Evolutionary conservation across 23 tunicate species (phyloP), one percentile per base, ranked within the genome.

Genomic region (Clavelina lepadiformis): DNA sequence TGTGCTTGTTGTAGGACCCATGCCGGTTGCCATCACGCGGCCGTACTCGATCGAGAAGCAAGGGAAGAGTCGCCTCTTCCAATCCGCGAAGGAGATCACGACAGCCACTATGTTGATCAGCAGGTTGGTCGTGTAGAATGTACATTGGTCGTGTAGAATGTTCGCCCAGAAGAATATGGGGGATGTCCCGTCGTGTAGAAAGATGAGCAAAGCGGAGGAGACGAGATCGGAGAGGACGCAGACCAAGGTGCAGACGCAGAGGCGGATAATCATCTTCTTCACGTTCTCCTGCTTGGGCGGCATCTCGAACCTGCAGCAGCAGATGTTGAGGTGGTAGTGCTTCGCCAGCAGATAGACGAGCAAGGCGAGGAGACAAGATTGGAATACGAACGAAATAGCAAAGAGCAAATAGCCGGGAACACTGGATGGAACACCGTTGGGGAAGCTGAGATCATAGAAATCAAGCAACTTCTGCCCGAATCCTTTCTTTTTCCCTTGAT

Each of bases 11-110:
- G n/a, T n/a, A n/a, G n/a, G n/a, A n/a, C n/a, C n/a, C n/a, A n/a
- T n/a, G n/a, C n/a, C n/a, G n/a, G n/a, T n/a, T n/a, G n/a, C n/a
- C n/a, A n/a, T n/a, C n/a, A n/a, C n/a, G n/a, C n/a, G n/a, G n/a
- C n/a, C n/a, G n/a, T n/a, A n/a, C n/a, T n/a, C n/a, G n/a, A n/a
- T n/a, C n/a, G n/a, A n/a, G n/a, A 28, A 53, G 54, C 82, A 67
- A 22, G 93, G 77, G 3, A 81, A 65, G 11, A 84, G 83, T 23
- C 93, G 57, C 25, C 54, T 24, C 41, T 63, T 76, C 93, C 93
- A 76, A 57, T 84, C 93, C 15, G 70, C 93, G 56, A 84, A 84
- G 19, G 93, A 84, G 34, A 77, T 46, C 53, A 80, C 68, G 0
- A 84, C 77, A 20, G 78, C 50, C 20, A 84, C 45, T 13, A 84